Evolutionary conservation across 2,797 vertebrate species (phyloP).

Genomic region (Cheirogaleus major): DNA sequence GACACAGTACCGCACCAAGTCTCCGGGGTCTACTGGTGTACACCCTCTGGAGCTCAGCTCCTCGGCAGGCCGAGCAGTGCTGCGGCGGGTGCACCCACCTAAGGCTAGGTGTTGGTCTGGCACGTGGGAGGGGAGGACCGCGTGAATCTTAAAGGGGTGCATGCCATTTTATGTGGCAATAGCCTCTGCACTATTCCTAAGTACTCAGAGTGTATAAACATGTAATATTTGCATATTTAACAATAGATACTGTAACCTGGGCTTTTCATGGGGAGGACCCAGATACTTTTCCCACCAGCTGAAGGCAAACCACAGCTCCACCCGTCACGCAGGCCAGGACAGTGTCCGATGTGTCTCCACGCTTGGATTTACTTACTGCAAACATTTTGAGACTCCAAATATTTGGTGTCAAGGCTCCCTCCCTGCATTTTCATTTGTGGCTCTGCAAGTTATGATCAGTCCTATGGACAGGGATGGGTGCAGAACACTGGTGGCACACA

Average conservation of each 20-base stretch:
- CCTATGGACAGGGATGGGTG: fast-evolving
- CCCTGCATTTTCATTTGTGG: not conserved
- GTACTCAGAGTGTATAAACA: not conserved
- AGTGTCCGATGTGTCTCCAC: fast-evolving
- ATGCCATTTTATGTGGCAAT: not conserved
- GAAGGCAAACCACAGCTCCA: not conserved
- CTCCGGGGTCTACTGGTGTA: not conserved
- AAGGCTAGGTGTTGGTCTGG: not conserved
- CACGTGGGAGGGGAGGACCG: no score
- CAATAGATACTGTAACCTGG: not conserved
- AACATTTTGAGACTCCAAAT: not conserved
- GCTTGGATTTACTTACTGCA: fast-evolving
- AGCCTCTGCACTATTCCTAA: not conserved
- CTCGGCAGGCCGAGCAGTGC: no score
- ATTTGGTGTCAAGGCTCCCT: not conserved
- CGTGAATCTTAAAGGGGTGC: fast-evolving
- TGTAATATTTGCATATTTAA: not conserved
- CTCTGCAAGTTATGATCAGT: not conserved
- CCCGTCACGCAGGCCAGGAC: not conserved
- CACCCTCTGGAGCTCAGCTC: not conserved
- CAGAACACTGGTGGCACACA: no score
- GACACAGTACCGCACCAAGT: not conserved
- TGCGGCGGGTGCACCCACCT: not conserved
- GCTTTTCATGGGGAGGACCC: not conserved
- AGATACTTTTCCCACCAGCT: not conserved